Evolutionary conservation across 2,888 invertebrate genomes (phyloP).

Genomic region (Corbicula japonica): DNA sequence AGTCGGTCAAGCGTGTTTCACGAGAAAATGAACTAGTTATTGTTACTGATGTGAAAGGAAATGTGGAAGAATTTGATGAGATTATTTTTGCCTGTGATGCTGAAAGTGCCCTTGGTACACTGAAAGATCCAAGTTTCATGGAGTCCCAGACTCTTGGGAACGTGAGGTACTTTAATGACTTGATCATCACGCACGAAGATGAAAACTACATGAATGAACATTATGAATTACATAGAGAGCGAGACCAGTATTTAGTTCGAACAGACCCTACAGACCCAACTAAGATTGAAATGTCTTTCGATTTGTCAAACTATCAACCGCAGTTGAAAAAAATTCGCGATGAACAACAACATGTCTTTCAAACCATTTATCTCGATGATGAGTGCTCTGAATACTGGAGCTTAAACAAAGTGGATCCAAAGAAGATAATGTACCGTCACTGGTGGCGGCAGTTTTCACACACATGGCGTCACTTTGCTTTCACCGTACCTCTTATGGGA

Average conservation of each 20-base stretch:
- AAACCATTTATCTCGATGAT: constrained; percentile 79
- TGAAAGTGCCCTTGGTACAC: constrained; percentile 73
- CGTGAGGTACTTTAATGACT: constrained; percentile 78
- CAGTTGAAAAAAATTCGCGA: constrained; percentile 70
- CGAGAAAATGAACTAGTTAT: constrained; percentile 64
- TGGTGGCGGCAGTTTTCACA: constrained; percentile 82
- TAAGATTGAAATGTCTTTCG: constrained; percentile 82
- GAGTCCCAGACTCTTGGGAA: constrained; percentile 77
- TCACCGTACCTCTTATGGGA: constrained; percentile 77
- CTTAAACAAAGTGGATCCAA: constrained; percentile 67
- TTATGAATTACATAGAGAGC: constrained; percentile 76
- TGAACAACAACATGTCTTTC: constrained; percentile 73
- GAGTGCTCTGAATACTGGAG: constrained; percentile 73
- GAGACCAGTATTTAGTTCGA: constrained; percentile 78
- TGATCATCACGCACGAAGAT: constrained; percentile 80
- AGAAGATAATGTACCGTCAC: constrained; percentile 72
- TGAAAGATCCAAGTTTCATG: constrained; percentile 73
- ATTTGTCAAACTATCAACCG: constrained; percentile 79
- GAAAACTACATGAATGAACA: constrained; percentile 78
- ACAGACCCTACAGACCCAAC: constrained; percentile 73
- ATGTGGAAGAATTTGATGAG: constrained; percentile 73
- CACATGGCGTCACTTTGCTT: constrained; percentile 80
- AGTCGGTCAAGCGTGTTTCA: constrained; percentile 65
- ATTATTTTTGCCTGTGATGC: constrained; percentile 81
- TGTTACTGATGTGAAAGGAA: constrained; percentile 67